Base-by-base conservation (phyloP, 2,888 invertebrate species). In the Microctonus brassicae region DNA sequence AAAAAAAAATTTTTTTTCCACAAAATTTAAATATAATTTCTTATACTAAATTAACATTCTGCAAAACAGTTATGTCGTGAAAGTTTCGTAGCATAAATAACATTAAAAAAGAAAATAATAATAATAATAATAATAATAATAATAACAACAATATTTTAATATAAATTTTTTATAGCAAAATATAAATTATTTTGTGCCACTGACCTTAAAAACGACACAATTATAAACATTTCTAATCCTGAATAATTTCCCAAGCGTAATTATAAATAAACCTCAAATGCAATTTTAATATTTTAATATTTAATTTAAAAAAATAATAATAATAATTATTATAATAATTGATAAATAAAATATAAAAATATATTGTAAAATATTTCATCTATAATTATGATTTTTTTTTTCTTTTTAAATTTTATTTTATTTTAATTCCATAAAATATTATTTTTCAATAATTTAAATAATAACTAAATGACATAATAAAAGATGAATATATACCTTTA, bases 111-210 rank as follows among this genome's bases (percentile, higher is more conserved):
- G n/a, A 47, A 47, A 47, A 47, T 6, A 17, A 6, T 47, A 6
- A 6, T 47, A 6, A 6, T 17, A 42, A 53, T 22, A 17, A 53
- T 53, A 53, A 22, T 6, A 53, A 9, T n/a, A 53, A 17, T 53
- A 17, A 17, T 20, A n/a, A 22, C 20, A 53, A 9, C 17, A 6
- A 53, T 53, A 3, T 20, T 17, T 65, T 5, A 29, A 29, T 47
- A 3, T n/a, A n/a, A n/a, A n/a, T n/a, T n/a, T n/a, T 57, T 73
- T 66, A 73, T 71, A 73, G 67, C 17, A 70, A 70, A 72, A 68
- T 68, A 71, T 73, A 69, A 69, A 76, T 74, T 66, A 71, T 57
- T 57, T 53, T 57, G 75, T 73, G 68, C 75, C 60, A 76, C 72
- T 76, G 63, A 74, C 75, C 75, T 70, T n/a, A 74, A 76, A 74